Conservation (phyloP, 1,140 invertebrate species). For the Zelostemma sp. region DNA sequence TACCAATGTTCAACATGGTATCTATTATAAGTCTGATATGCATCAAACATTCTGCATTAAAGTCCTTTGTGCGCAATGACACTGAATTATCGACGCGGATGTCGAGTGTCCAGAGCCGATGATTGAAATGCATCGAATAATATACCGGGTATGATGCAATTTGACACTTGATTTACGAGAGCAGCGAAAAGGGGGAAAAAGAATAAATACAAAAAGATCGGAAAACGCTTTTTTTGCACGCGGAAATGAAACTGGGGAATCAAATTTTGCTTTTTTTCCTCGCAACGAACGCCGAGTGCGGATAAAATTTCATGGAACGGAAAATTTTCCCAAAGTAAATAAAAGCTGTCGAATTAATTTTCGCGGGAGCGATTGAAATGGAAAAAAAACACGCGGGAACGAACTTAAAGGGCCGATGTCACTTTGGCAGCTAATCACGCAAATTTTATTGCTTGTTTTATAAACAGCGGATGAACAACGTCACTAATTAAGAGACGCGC, state of each 20-base stretch:
- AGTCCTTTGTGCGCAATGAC: constrained; percentile 26
- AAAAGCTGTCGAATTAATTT: too few relatives aligned
- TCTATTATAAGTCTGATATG: constrained; percentile 27
- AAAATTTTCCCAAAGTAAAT: too few relatives aligned
- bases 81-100: constrained; percentile 31
- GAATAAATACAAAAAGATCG: not conserved
- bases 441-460: constrained; percentile 16
- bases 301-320: too few relatives aligned
- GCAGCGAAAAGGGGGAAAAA: not conserved
- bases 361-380: too few relatives aligned
- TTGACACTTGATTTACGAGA: constrained; percentile 20
- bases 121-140: constrained; percentile 32
- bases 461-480: constrained; percentile 12
- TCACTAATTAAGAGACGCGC: constrained; percentile 11
- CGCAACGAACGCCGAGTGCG: too few relatives aligned
- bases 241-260: too few relatives aligned
- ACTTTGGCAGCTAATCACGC: not conserved
- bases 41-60: constrained; percentile 37
- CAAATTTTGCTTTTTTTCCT: too few relatives aligned
- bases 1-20: not conserved
- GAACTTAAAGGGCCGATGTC: too few relatives aligned
- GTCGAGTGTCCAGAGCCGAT: constrained; percentile 23
- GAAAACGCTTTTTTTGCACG: not conserved
- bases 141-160: constrained; percentile 25
- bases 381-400: too few relatives aligned